Conservation (phyloP, 2,888 invertebrate species). For the Quadroppia sp. region DNA sequence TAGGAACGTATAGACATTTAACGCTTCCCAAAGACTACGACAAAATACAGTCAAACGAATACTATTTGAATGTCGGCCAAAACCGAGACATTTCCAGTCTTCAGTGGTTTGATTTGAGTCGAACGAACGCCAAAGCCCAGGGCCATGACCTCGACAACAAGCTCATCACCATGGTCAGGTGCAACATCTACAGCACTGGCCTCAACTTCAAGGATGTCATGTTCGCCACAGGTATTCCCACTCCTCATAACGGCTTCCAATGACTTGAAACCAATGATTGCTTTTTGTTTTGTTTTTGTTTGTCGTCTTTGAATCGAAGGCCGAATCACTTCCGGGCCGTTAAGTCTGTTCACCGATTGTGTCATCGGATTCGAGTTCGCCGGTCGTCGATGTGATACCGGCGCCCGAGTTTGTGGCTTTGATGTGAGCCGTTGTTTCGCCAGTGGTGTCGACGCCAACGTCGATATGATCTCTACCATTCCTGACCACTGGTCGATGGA, state of each 20-base stretch:
- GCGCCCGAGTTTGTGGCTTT: constrained; percentile 84
- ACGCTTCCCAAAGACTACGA: not conserved
- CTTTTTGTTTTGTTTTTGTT: too few relatives aligned
- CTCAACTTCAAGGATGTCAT: constrained; percentile 67
- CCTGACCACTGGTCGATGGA: constrained; percentile 80
- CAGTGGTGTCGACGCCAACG: constrained; percentile 69
- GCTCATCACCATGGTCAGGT: not conserved
- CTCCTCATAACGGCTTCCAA: too few relatives aligned
- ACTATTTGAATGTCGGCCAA: constrained; percentile 88
- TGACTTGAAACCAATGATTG: too few relatives aligned
- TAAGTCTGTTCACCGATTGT: constrained; percentile 65
- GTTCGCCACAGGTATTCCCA: constrained; percentile 94
- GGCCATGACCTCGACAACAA: constrained; percentile 56
- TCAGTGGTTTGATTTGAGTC: constrained; percentile 72
- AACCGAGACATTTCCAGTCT: constrained; percentile 90
- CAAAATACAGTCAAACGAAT: constrained; percentile 59
- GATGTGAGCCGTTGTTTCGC: constrained; percentile 85
- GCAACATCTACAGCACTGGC: constrained; percentile 53
- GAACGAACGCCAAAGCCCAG: not conserved
- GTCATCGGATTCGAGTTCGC: constrained; percentile 89
- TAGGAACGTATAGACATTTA: constrained; percentile 48
- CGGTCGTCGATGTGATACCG: constrained; percentile 65
- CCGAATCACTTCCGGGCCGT: constrained; percentile 51
- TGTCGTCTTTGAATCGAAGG: constrained; percentile 62
- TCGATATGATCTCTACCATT: constrained; percentile 59